A percentile compares a stretch with the other conserved stretches of the same genome.
These are phyloP conservation scores for Clarias fuscus DNA, from an alignment of 2,797 vertebrate genomes.

Conservation along the genomic window DNA sequence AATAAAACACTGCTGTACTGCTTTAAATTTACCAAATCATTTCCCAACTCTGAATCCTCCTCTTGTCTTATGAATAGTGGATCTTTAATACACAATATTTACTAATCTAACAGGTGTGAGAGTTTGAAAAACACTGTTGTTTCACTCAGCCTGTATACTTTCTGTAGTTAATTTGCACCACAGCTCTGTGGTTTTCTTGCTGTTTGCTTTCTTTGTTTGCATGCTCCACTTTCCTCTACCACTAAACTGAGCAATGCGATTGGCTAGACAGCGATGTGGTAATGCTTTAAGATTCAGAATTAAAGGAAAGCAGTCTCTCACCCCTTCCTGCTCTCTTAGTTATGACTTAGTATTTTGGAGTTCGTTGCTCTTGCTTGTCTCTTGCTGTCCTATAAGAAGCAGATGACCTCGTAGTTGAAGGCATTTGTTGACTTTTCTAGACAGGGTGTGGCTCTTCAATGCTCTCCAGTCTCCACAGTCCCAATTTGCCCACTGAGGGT, in stretches of 20 bases:
- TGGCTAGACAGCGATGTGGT: conserved; percentile 20
- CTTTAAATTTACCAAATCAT: background rate
- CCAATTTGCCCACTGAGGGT: conserved; percentile 70
- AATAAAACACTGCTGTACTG: background rate
- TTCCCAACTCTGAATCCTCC: background rate
- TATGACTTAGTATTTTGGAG: conserved; percentile 47
- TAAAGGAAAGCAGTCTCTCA: conserved; percentile 17
- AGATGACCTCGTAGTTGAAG: conserved; percentile 65
- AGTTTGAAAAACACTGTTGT: background rate
- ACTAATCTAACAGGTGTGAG: background rate
- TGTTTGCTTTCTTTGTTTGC: conserved; percentile 2
- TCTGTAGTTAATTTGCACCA: background rate
- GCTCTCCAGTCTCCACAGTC: conserved; percentile 70
- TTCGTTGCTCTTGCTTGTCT: conserved; percentile 42
- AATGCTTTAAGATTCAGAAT: background rate
- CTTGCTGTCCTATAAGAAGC: conserved; percentile 62
- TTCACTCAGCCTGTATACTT: background rate
- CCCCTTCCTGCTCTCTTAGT: conserved; percentile 34
- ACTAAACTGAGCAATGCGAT: background rate
- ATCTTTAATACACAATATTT: background rate
- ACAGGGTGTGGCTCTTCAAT: conserved; percentile 67
- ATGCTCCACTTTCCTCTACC: background rate
- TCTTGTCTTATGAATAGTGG: background rate
- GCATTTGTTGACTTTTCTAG: conserved; percentile 74
- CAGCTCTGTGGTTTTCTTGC: background rate